Evolutionary conservation across 1,140 invertebrate genomes (phyloP).

Genomic region (Venturia canescens): DNA sequence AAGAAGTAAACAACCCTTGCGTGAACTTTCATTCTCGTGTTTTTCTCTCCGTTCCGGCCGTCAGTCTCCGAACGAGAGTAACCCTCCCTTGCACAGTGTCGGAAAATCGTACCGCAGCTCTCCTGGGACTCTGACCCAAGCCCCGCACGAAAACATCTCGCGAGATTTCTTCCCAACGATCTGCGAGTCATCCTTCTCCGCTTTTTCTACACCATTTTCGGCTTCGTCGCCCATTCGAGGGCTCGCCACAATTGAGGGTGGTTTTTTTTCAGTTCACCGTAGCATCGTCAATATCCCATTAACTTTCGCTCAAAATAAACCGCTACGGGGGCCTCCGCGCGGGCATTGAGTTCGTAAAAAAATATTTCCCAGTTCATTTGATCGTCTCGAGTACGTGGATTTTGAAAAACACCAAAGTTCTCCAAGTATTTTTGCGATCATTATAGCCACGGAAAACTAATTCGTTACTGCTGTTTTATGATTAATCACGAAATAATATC

Average conservation of each 20-base stretch:
- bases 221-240: neutral
- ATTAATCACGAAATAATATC: no score
- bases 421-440: no score
- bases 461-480: no score
- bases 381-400: no score
- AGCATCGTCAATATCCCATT: no score
- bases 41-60: neutral
- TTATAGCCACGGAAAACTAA: no score
- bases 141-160: constrained; percentile 14
- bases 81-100: neutral
- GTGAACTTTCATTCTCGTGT: neutral
- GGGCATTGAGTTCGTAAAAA: no score
- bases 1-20: constrained; percentile 33
- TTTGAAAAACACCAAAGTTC: no score
- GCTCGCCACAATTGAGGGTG: neutral
- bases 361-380: no score
- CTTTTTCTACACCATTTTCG: neutral
- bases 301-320: no score
- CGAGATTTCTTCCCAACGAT: constrained; percentile 17
- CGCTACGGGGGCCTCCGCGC: no score
- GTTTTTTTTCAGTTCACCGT: no score
- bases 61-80: neutral
- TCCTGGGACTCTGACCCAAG: constrained; percentile 8
- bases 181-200: neutral
- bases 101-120: constrained; percentile 17